Evolutionary conservation across 2,113 vertebrate species (phyloP).

Genomic region (Engystomops pustulosus): DNA sequence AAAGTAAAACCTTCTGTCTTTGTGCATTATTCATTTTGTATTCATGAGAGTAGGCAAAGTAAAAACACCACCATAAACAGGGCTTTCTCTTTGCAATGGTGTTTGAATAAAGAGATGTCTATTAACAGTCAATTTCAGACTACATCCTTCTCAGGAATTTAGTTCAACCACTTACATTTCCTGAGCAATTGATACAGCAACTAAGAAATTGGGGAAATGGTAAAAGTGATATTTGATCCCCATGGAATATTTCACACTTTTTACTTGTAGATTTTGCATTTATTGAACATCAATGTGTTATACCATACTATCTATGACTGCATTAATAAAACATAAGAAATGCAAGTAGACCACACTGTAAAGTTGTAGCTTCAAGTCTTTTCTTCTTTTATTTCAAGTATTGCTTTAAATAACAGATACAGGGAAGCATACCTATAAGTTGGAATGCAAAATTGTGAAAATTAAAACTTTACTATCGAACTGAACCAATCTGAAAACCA

Average conservation of each 20-base stretch:
- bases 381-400: conserved; percentile 1
- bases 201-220: conserved; percentile 39
- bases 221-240: conserved; percentile 50
- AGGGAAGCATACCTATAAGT: neutral
- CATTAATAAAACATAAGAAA: conserved; percentile 4
- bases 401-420: neutral
- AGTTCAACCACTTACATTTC: conserved; percentile 54
- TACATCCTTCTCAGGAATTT: conserved; percentile 52
- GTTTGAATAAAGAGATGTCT: neutral
- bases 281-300: neutral
- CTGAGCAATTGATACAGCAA: conserved; percentile 53
- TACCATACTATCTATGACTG: neutral
- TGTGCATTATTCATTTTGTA: neutral
- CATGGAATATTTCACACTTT: conserved; percentile 20
- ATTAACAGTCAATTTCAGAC: conserved; percentile 46
- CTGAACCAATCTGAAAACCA: no score
- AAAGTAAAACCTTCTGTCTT: conserved; percentile 48
- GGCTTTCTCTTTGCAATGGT: neutral
- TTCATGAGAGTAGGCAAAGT: neutral
- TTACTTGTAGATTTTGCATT: neutral
- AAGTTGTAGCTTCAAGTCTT: neutral
- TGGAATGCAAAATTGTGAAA: neutral
- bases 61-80: neutral
- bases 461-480: neutral
- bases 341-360: neutral